A percentile compares a stretch with the other conserved stretches of the same genome.
These are phyloP conservation scores for Bujurquina vittata DNA, from an alignment of 2,113 vertebrate species.

Conservation along the genomic window DNA sequence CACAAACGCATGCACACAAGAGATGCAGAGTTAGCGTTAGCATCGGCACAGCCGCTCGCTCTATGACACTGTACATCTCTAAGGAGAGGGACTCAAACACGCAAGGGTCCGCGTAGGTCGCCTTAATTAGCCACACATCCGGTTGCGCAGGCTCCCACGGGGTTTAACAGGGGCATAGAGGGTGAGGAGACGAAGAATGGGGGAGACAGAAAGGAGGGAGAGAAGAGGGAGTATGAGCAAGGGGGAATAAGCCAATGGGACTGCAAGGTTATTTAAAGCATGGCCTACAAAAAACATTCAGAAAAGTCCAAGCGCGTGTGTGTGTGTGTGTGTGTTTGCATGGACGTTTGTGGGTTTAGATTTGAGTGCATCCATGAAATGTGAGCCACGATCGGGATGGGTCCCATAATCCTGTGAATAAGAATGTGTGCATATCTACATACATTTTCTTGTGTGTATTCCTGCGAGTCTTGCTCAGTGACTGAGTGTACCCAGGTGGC, in stretches of 20 bases:
- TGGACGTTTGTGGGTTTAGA: conserved; percentile 24
- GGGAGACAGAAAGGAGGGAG: conserved; percentile 27
- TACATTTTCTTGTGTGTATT: conserved; percentile 7
- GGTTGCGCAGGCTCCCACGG: conserved; percentile 45
- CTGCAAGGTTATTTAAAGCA: conserved; percentile 77
- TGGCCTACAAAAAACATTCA: conserved; percentile 72
- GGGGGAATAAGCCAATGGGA: conserved; percentile 65
- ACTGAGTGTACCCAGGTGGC: conserved; percentile 61
- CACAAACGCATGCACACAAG: conserved; percentile 36
- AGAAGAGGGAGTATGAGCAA: conserved; percentile 47
- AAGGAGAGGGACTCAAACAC: conserved; percentile 67
- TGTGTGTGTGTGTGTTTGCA: conserved; percentile 20
- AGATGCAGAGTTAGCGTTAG: conserved; percentile 51
- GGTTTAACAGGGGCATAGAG: conserved; percentile 61
- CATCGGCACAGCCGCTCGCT: conserved; percentile 25
- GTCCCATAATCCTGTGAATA: background rate
- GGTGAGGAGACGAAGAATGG: conserved; percentile 52
- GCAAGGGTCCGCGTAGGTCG: conserved; percentile 55
- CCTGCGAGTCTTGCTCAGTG: conserved; percentile 20
- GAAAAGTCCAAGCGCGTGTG: conserved; percentile 39
- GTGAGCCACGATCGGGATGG: background rate
- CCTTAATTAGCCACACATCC: conserved; percentile 78
- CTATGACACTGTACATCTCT: conserved; percentile 63
- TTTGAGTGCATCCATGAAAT: conserved; percentile 11
- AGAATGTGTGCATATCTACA: background rate